A percentile compares a stretch with the other conserved stretches of the same genome.
Evolutionary conservation across 2,797 vertebrate genomes (phyloP).

Genomic region (Eulemur mongoz): DNA sequence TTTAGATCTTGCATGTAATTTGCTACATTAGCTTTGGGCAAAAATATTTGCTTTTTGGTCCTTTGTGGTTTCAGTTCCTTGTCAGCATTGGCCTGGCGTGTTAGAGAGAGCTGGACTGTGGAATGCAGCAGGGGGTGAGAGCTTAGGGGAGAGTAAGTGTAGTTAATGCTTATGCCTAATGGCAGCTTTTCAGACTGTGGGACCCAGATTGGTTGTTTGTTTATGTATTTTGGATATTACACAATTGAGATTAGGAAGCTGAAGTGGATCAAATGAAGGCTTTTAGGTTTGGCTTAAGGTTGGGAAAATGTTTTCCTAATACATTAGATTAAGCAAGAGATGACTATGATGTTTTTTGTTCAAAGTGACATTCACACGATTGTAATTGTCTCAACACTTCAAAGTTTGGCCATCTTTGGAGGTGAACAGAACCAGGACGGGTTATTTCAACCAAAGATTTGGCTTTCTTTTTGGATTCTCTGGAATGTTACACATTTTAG

Average conservation of each 20-base stretch:
- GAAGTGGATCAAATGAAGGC: not conserved
- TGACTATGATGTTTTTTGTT: not conserved
- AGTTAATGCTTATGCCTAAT: slow-evolving; percentile 38
- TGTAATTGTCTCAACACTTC: not conserved
- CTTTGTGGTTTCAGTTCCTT: slow-evolving; percentile 74
- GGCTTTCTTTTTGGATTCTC: not conserved
- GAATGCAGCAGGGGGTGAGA: not conserved
- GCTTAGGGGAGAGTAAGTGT: not conserved
- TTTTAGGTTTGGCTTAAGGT: slow-evolving; percentile 43
- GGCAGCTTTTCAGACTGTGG: slow-evolving; percentile 60
- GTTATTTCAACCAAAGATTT: not conserved
- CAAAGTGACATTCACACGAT: not conserved
- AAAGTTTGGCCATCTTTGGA: not conserved
- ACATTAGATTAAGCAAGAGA: slow-evolving; percentile 28
- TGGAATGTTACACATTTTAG: not conserved
- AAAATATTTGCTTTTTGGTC: slow-evolving; percentile 77
- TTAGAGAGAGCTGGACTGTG: slow-evolving; percentile 45
- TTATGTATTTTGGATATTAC: slow-evolving; percentile 48
- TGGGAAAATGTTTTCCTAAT: not conserved
- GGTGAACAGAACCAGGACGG: not conserved
- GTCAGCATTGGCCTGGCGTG: slow-evolving; percentile 69
- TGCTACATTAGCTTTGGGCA: slow-evolving; percentile 70
- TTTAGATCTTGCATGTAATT: slow-evolving; percentile 76
- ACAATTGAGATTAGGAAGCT: slow-evolving; percentile 55
- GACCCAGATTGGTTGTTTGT: not conserved